These are phyloP conservation scores for Bubo scandiacus DNA, from an alignment of 2,113 vertebrate species.

Conservation along the genomic window DNA sequence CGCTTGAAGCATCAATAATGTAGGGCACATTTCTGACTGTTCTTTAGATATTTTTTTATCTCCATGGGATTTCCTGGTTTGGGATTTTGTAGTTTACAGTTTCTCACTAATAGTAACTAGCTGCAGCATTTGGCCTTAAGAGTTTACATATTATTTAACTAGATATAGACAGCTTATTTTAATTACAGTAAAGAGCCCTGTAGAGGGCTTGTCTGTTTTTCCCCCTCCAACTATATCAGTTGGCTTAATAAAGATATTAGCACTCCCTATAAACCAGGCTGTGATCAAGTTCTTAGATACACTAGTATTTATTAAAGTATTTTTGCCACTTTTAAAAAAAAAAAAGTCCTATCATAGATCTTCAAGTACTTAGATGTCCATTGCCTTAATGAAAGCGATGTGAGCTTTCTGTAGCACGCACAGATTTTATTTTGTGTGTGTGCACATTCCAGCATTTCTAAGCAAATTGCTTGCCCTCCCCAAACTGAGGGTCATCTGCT, in stretches of 20 bases:
- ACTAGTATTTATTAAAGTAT: background rate
- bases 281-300: slow-evolving; percentile 21
- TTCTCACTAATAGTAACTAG: slow-evolving; percentile 58
- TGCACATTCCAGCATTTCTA: background rate
- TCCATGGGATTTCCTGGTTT: slow-evolving; percentile 62
- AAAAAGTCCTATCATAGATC: background rate
- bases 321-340: background rate
- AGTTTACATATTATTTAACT: slow-evolving; percentile 61
- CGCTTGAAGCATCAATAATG: slow-evolving; percentile 61
- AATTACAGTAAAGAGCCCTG: slow-evolving; percentile 47
- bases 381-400: background rate
- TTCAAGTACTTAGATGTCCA: background rate
- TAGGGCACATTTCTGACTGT: slow-evolving; percentile 56
- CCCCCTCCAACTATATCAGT: slow-evolving; percentile 53
- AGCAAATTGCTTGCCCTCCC: background rate
- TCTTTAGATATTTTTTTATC: slow-evolving; percentile 68
- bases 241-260: slow-evolving; percentile 60
- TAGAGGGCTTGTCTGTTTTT: slow-evolving; percentile 31
- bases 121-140: slow-evolving; percentile 60
- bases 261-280: slow-evolving; percentile 23
- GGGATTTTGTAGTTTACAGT: slow-evolving; percentile 64
- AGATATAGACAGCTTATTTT: slow-evolving; percentile 50
- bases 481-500: background rate
- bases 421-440: background rate
- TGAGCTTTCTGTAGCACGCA: background rate